Evolutionary conservation across 2,113 vertebrate species (phyloP), one percentile per base, ranked within the genome.

Genomic region (Canis aureus): DNA sequence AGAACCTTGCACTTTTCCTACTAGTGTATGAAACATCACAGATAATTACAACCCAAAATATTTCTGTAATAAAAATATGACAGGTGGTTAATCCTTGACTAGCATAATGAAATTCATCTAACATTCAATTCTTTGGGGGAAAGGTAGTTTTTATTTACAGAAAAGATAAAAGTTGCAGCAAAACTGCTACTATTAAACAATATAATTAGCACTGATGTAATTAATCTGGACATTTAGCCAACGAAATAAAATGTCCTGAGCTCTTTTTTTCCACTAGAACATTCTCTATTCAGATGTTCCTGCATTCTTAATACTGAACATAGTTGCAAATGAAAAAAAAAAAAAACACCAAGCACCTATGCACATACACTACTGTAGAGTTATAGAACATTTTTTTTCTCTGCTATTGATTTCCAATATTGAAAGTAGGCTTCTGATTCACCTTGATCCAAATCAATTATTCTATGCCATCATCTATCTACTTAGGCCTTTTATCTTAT

Each of bases 31-130:
- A 95, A 60, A 81, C 69, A 96, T 88, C 96, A 92, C 25, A 87
- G 95, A 91, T 96, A 98, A 97, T 97, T 97, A 96, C 80, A 95
- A 96, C 89, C 90, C 97, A 96, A 97, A 97, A 97, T 94, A 96
- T 97, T 96, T 95, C 69, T 86, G 55, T 84, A 96, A 94, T 97
- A 90, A 97, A 97, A 93, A 57, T 83, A 88, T 91, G 94, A 59
- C 80, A 95, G 76, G 90, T 94, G 38, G 89, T 78, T 98, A 97
- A 92, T 88, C 89, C 66, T 97, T 96, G 51, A 91, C n/a, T 95
- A 51, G 13, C 32, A 87, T 96, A 95, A 91, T 94, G 81, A 71
- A 96, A 83, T 92, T 94, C 81, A 95, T 94, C 80, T 94, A 84
- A 95, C 51, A 90, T 55, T 38, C 76, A 97, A 89, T 82, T 94